These are phyloP conservation scores for Macrochelys suwanniensis DNA, from an alignment of 2,797 vertebrate species.

Conservation along the genomic window DNA sequence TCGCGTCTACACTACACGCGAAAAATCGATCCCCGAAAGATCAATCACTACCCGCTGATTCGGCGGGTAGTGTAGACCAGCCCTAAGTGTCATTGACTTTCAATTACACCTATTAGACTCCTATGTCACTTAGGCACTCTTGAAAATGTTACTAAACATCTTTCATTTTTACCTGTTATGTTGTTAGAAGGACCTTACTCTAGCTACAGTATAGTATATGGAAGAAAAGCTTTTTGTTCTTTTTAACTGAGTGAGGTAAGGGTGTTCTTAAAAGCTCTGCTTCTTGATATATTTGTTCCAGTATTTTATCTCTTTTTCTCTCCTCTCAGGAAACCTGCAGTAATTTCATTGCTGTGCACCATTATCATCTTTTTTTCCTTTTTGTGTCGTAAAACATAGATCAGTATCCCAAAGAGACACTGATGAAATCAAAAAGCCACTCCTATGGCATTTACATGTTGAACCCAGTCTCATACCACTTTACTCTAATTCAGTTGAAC, in stretches of 20 bases:
- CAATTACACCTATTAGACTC: background rate
- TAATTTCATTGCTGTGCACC: background rate
- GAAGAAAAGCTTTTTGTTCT: background rate
- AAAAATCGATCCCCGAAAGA: too few relatives aligned
- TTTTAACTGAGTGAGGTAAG: background rate
- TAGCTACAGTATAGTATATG: background rate
- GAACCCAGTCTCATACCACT: constrained; percentile 56
- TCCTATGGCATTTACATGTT: constrained; percentile 63
- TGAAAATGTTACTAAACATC: background rate
- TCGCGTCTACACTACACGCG: too few relatives aligned
- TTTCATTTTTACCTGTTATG: background rate
- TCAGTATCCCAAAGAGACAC: background rate
- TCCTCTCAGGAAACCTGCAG: background rate
- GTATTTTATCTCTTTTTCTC: background rate
- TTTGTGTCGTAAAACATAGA: background rate
- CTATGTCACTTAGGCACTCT: background rate
- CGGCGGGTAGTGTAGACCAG: background rate
- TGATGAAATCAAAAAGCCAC: constrained; percentile 61
- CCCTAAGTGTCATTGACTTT: background rate
- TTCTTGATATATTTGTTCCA: background rate
- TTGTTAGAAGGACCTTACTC: background rate
- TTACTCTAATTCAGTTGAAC: constrained; percentile 69
- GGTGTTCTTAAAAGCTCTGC: background rate
- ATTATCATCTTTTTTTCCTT: background rate
- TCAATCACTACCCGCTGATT: too few relatives aligned